Percentiles rank a stretch among this genome's conserved stretches.
phyloP scores from a whole-genome alignment of 2,888 invertebrate genomes.

The Tenodera sinensis region DNA sequence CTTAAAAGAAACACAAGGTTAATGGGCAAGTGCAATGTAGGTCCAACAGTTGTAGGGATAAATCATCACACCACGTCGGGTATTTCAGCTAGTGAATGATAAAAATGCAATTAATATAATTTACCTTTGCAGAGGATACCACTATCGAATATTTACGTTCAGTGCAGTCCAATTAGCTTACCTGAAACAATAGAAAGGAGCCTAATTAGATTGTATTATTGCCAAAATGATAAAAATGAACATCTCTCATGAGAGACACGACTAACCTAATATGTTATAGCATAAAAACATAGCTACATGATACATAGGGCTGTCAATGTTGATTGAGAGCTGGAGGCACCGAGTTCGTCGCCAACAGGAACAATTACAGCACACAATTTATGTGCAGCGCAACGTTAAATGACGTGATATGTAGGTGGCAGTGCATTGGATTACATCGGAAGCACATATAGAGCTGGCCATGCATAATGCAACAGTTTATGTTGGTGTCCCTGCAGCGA shows the following conservation, averaged over 20 bases:
- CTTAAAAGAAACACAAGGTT: too few relatives aligned
- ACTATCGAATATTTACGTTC: background rate
- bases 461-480: background rate
- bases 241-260: background rate
- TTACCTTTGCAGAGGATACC: too few relatives aligned
- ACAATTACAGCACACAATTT: constrained; percentile 8
- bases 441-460: background rate
- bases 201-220: background rate
- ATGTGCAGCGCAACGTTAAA: constrained; percentile 7
- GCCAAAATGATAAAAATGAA: background rate
- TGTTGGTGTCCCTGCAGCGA: background rate
- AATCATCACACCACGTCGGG: too few relatives aligned
- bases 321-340: constrained; percentile 1
- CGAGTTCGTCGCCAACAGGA: background rate
- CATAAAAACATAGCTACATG: background rate
- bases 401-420: constrained; percentile 12
- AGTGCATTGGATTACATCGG: background rate
- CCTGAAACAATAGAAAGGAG: background rate
- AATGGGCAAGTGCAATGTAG: too few relatives aligned
- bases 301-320: background rate
- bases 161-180: background rate
- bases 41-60: too few relatives aligned
- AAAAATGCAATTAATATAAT: too few relatives aligned
- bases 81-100: too few relatives aligned
- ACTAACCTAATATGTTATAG: background rate